A percentile compares a stretch with the other conserved stretches of the same genome.
phyloP scores from a whole-genome alignment of 2,888 invertebrate species.

The Abrostola triplasia region DNA sequence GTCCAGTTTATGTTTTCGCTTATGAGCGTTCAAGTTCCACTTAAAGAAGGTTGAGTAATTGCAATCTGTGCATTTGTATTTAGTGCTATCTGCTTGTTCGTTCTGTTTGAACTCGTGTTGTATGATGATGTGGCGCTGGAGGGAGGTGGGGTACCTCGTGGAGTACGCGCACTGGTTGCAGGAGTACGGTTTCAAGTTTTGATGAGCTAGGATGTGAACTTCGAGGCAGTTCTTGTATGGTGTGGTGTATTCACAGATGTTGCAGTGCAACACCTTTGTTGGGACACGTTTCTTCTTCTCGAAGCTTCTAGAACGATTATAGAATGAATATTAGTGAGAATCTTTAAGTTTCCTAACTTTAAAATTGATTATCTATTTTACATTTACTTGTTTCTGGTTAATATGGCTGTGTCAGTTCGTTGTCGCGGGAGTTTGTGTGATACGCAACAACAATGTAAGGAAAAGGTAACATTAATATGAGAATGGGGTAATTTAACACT shows the following conservation, averaged over 20 bases:
- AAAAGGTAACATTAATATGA: too few species aligned
- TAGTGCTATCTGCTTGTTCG: not conserved
- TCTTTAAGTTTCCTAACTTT: too few species aligned
- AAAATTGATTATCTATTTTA: too few species aligned
- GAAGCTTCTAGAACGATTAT: constrained; percentile 28
- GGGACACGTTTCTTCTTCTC: constrained; percentile 27
- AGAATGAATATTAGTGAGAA: too few species aligned
- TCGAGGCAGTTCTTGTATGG: constrained; percentile 68
- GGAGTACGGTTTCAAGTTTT: constrained; percentile 57
- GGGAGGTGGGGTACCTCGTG: constrained; percentile 67
- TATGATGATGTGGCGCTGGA: constrained; percentile 66
- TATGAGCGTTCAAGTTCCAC: constrained; percentile 64
- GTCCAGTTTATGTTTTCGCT: constrained; percentile 62
- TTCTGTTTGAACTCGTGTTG: constrained; percentile 60
- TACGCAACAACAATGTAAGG: too few species aligned
- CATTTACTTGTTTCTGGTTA: too few species aligned
- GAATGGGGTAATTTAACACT: too few species aligned
- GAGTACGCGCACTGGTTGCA: constrained; percentile 68
- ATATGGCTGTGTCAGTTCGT: too few species aligned
- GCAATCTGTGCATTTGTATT: constrained; percentile 49
- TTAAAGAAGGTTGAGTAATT: constrained; percentile 53
- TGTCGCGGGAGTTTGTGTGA: too few species aligned
- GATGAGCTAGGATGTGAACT: constrained; percentile 66
- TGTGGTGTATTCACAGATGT: constrained; percentile 69
- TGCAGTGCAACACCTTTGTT: constrained; percentile 59